Conservation (phyloP, 2,888 invertebrate species). For the Apocheima hispidaria region DNA sequence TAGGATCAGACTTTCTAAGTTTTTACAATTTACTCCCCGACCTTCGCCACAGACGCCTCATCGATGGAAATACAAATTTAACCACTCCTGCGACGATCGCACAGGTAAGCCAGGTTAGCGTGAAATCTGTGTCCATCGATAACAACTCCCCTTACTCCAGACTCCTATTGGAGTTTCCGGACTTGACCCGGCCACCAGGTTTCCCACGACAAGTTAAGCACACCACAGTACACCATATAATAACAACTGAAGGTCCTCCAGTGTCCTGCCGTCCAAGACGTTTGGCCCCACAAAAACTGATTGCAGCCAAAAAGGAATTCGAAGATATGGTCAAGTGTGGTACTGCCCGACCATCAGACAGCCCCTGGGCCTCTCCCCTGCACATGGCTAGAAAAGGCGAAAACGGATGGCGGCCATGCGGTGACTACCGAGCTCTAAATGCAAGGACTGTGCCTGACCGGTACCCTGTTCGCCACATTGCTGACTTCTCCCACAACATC, state of each 20-base stretch:
- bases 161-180: not conserved
- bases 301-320: not conserved
- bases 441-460: constrained; percentile 6
- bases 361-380: not conserved
- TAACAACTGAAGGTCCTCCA: not conserved
- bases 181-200: not conserved
- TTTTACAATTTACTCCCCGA: too few relatives aligned
- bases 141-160: not conserved
- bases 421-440: constrained; percentile 8
- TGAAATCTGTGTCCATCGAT: not conserved
- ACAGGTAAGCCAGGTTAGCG: not conserved
- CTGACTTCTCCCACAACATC: not conserved
- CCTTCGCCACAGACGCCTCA: too few relatives aligned
- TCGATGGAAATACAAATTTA: too few relatives aligned
- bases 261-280: not conserved
- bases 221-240: not conserved
- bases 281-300: not conserved
- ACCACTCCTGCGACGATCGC: too few relatives aligned
- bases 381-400: not conserved
- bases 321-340: constrained; percentile 1
- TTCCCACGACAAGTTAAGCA: not conserved
- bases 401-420: constrained; percentile 1
- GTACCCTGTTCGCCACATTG: constrained; percentile 4
- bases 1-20: too few relatives aligned
- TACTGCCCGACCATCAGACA: not conserved